phyloP scores from a whole-genome alignment of 2,888 invertebrate genomes.

The Oligia fasciuncula region DNA sequence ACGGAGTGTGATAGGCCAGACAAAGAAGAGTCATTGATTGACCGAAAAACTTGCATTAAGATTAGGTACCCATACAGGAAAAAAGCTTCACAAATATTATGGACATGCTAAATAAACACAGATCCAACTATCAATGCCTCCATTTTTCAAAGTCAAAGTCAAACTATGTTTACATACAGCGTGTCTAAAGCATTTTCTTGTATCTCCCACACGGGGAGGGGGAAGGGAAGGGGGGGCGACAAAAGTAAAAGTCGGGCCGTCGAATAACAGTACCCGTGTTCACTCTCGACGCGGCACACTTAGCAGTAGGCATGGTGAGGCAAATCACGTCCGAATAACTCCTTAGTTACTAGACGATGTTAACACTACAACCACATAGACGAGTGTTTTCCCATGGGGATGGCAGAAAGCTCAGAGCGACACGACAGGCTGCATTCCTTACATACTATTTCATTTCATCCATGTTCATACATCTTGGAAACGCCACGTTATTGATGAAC shows the following conservation, averaged over 20 bases:
- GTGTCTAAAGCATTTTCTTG: conserved; percentile 56
- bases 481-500: background rate
- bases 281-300: conserved; percentile 83
- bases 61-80: background rate
- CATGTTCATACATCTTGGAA: background rate
- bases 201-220: conserved; percentile 24
- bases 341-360: conserved; percentile 37
- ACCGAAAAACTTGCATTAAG: background rate
- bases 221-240: conserved; percentile 42
- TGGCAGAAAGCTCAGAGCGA: background rate
- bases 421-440: too few species aligned
- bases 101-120: conserved; percentile 16
- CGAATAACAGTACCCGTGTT: conserved; percentile 84
- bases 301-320: conserved; percentile 61
- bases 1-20: background rate
- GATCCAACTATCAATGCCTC: conserved; percentile 37
- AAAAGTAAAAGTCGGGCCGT: conserved; percentile 86
- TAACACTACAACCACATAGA: background rate
- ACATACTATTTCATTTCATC: background rate
- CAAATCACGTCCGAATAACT: conserved; percentile 60
- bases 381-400: background rate
- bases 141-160: conserved; percentile 61
- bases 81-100: conserved; percentile 10
- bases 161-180: conserved; percentile 55
- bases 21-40: background rate